Percentiles rank a stretch among this genome's conserved stretches.
phyloP scores from a whole-genome alignment of 1,140 invertebrate genomes.

The Drosophila navojoa region DNA sequence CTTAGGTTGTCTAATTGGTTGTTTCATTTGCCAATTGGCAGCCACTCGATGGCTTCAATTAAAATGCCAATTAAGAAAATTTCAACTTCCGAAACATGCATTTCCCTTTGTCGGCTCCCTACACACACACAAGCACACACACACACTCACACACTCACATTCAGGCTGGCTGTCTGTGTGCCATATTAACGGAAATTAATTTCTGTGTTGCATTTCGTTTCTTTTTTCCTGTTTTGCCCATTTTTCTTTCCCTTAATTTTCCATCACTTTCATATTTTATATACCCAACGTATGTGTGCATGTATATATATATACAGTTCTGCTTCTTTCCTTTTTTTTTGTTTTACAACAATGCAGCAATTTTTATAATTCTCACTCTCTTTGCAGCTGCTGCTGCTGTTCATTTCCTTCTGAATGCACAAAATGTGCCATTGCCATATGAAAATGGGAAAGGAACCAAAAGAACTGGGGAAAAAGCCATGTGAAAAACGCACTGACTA shows the following conservation, averaged over 20 bases:
- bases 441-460: conserved; percentile 49
- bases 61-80: conserved; percentile 68
- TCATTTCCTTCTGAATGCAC: conserved; percentile 70
- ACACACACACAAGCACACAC: conserved; percentile 4
- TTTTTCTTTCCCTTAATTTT: conserved; percentile 34
- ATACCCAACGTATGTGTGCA: background rate
- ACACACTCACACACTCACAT: background rate
- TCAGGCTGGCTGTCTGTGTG: conserved; percentile 13
- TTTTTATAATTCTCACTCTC: conserved; percentile 42
- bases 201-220: conserved; percentile 55
- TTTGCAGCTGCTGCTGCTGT: conserved; percentile 50
- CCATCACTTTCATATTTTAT: conserved; percentile 19
- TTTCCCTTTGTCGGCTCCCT: conserved; percentile 8
- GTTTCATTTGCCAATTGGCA: conserved; percentile 16
- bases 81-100: conserved; percentile 33
- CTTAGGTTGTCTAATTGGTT: conserved; percentile 41
- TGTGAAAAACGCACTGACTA: conserved; percentile 2
- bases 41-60: conserved; percentile 48
- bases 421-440: conserved; percentile 47
- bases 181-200: conserved; percentile 71
- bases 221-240: conserved; percentile 5
- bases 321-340: conserved; percentile 28
- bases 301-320: conserved; percentile 7
- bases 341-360: conserved; percentile 26
- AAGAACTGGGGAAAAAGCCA: conserved; percentile 5